Base-by-base conservation (phyloP, 2,888 invertebrate species). In the Gandaritis pyraliata region DNA sequence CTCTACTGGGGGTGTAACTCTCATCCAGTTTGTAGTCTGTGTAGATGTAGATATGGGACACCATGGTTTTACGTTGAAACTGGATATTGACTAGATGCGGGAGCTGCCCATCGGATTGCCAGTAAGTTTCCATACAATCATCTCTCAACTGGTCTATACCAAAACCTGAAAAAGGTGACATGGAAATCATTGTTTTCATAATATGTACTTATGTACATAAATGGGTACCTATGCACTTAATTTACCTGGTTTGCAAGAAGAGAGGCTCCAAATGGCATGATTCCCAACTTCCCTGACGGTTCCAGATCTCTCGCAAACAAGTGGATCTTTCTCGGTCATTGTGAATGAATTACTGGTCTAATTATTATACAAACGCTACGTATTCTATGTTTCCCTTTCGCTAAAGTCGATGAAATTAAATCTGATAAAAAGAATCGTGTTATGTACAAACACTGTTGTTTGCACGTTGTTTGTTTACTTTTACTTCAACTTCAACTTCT, bases 21-120 rank as follows among this genome's bases (percentile, higher is more conserved):
- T 99, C 99, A 88, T 99, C 99, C 41, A 98, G 90, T 87, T 99
- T 99, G 85, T 97, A 99, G 86, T 99, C 99, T 0, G 98, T 97
- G 82, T 98, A 99, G 66, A 99, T 96, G 83, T 97, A 98, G 70
- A 99, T 96, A 86, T 98, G 98, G 51, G 97, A 96, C 10, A 99
- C 96, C 69, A 98, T 97, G 0, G 98, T 99, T 88, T 99, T 99
- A 68, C 96, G 94, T 77, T 97, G 96, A 82, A 99, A 99, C 80
- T 99, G 98, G 69, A 99, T 97, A 81, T 99, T 99, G 0, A 99
- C 98, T 68, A 99, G 93, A 88, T 99, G 99, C 2, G 99, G 99
- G 66, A 99, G 94, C 72, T 99, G 99, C 0, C 99, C 99, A 87
- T 99, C 99, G 0, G 99, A 99, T 85, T 99, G 99, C 99, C 99